These are phyloP conservation scores for Megaustenia siamemsis DNA, from an alignment of 2,888 invertebrate species.

Conservation along the genomic window DNA sequence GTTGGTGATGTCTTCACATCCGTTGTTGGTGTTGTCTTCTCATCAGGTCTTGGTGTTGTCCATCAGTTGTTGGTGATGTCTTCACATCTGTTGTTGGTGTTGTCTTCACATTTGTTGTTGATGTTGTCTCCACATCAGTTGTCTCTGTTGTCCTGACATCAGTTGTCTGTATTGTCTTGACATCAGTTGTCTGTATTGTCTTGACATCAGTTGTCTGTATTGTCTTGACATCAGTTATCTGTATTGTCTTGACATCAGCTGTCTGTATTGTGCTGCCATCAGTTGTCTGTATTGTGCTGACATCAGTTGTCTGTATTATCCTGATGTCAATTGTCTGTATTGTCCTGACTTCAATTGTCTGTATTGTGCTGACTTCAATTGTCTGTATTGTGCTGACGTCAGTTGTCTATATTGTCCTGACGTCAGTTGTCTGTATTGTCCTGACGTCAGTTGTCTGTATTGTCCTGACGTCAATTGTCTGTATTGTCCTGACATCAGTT, in stretches of 20 bases:
- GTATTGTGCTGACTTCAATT: background rate
- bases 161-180: background rate
- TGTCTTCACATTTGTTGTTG: too few relatives aligned
- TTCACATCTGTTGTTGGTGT: too few relatives aligned
- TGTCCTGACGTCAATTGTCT: background rate
- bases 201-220: background rate
- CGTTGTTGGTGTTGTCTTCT: too few relatives aligned
- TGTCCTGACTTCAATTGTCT: background rate
- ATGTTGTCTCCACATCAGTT: background rate
- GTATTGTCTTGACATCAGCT: too few relatives aligned
- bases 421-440: background rate
- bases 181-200: background rate
- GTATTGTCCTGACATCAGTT: background rate
- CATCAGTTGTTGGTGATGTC: too few relatives aligned
- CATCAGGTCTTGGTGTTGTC: too few relatives aligned
- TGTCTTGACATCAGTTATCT: background rate
- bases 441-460: background rate
- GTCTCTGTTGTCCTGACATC: background rate
- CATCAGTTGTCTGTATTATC: background rate
- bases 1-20: background rate
- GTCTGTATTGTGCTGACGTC: too few relatives aligned
- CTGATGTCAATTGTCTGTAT: background rate
- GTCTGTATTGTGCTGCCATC: background rate
- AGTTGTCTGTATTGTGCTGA: background rate
- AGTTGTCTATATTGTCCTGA: background rate